phyloP scores from a whole-genome alignment of 2,113 vertebrate species.

The Scytalopus superciliaris region DNA sequence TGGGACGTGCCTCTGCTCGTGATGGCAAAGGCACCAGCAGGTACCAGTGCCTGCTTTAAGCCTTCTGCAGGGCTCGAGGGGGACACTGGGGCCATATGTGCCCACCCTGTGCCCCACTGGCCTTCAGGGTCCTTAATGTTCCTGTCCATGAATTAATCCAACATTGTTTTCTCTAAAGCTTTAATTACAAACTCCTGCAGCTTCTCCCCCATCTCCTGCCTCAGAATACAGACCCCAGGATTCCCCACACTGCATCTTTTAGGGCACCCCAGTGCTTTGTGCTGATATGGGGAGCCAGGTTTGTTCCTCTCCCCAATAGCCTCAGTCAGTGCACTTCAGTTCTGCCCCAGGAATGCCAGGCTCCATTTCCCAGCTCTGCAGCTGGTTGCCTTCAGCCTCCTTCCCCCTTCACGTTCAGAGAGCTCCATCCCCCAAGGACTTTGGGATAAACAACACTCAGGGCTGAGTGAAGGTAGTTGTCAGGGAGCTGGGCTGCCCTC shows the following conservation, averaged over 20 bases:
- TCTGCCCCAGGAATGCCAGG: accelerated
- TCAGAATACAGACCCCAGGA: background rate
- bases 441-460: background rate
- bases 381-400: background rate
- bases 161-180: background rate
- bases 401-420: background rate
- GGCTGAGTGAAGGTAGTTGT: background rate
- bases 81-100: accelerated
- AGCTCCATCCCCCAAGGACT: background rate
- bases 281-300: background rate
- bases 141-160: background rate
- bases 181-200: background rate
- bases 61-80: background rate
- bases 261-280: background rate
- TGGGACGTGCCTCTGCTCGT: background rate
- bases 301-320: background rate
- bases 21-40: background rate
- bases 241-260: background rate
- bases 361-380: background rate
- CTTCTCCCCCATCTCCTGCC: background rate
- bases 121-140: background rate
- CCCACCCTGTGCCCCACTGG: background rate
- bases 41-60: background rate
- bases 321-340: background rate
- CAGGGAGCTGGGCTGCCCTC: background rate